Evolutionary conservation across 2,113 vertebrate species (phyloP), one percentile per base, ranked within the genome.

Genomic region (Dinomys branickii): DNA sequence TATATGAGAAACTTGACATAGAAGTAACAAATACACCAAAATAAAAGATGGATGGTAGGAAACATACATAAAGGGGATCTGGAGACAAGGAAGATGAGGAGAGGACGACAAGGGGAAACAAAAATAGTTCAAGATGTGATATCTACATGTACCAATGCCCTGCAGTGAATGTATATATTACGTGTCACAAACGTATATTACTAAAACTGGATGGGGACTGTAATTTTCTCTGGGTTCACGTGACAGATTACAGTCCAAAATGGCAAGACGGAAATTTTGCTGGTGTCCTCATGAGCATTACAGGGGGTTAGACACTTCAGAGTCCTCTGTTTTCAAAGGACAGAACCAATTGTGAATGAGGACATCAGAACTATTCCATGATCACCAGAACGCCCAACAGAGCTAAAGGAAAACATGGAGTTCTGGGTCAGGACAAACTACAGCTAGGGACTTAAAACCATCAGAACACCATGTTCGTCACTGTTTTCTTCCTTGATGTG

Each of bases 251-350:
- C 9, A 14, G 10, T 17, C 8, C 10, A 24, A 9, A 63, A 3
- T 0, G 1, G 28, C 28, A n/a, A 41, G 22, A 38, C 41, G 77
- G n/a, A 28, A 4, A 59, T 2, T 16, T 24, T 47, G 58, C 67
- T 0, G 0, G 20, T 14, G 1, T 22, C 47, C 4, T 44, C 5
- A 2, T 1, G 41, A 69, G 4, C 20, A 16, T 1, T 19, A 5
- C 14, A 11, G 1, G 38, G 3, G 35, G 65, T 4, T 3, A 58
- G 17, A 63, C 33, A 13, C 0, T 5, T 0, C 19, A 4, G 19
- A 6, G 10, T 22, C 14, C 30, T 28, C 4, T 0, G 17, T 7
- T 28, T n/a, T 38, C 24, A 9, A 50, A 13, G 54, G 65, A 88
- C 24, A 77, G 75, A 73, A 35, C 12, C 20, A 63, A 6, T 0